Percentiles rank a stretch among this genome's conserved stretches.
phyloP scores from a whole-genome alignment of 2,113 vertebrate species.

The Haplochromis burtoni region DNA sequence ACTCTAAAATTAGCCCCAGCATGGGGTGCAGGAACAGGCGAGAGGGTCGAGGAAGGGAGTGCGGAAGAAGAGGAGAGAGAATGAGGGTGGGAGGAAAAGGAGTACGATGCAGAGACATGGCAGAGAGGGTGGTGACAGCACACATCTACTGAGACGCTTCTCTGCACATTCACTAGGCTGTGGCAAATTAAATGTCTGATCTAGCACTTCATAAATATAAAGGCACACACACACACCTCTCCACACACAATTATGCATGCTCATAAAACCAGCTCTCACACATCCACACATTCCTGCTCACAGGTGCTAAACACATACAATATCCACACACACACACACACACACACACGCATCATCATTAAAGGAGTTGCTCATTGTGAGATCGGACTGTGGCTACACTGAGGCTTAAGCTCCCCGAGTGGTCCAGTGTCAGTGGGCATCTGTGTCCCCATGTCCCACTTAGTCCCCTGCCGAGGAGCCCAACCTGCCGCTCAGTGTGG shows the following conservation, averaged over 20 bases:
- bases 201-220: constrained; percentile 57
- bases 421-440: constrained; percentile 57
- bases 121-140: constrained; percentile 54
- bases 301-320: background rate
- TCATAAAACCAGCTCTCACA: constrained; percentile 29
- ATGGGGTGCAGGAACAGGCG: constrained; percentile 29
- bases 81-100: constrained; percentile 22
- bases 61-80: constrained; percentile 19
- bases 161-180: constrained; percentile 62
- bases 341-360: constrained; percentile 6
- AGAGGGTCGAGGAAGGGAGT: background rate
- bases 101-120: constrained; percentile 28
- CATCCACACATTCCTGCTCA: background rate
- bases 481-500: constrained; percentile 56
- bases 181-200: constrained; percentile 65
- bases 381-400: constrained; percentile 2
- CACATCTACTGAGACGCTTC: constrained; percentile 53
- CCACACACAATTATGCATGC: constrained; percentile 40
- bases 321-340: background rate
- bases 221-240: constrained; percentile 33
- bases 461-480: constrained; percentile 60
- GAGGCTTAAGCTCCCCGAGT: constrained; percentile 47
- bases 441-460: constrained; percentile 65
- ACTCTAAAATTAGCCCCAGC: constrained; percentile 62
- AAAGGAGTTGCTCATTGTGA: constrained; percentile 41